These are phyloP conservation scores for Clepsis dumicolana DNA, from an alignment of 2,888 invertebrate species.

Conservation along the genomic window DNA sequence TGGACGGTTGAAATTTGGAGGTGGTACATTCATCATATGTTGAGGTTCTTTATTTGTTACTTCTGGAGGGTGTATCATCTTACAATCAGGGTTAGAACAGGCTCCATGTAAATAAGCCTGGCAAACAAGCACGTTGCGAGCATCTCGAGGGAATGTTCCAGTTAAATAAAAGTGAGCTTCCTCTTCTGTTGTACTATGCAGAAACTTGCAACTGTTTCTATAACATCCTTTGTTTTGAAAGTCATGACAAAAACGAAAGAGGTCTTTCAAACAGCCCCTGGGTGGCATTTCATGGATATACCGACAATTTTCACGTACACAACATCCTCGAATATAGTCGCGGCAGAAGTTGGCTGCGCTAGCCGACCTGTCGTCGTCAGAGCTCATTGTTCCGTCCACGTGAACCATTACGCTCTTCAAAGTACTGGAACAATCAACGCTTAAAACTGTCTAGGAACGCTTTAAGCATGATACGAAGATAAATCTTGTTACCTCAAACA, in stretches of 20 bases:
- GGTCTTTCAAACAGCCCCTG: constrained; percentile 67
- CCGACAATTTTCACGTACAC: constrained; percentile 84
- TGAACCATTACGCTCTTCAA: constrained; percentile 45
- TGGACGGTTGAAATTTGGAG: constrained; percentile 61
- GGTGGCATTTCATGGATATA: constrained; percentile 77
- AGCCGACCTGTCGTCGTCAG: constrained; percentile 63
- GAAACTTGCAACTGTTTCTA: constrained; percentile 88
- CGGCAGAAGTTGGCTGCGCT: constrained; percentile 70
- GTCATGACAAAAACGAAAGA: constrained; percentile 86
- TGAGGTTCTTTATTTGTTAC: constrained; percentile 58
- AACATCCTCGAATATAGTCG: constrained; percentile 82
- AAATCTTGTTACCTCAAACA: too few relatives aligned
- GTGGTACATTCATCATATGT: constrained; percentile 55
- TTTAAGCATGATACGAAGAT: background rate
- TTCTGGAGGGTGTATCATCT: constrained; percentile 68
- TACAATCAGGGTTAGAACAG: constrained; percentile 82
- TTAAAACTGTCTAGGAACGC: background rate
- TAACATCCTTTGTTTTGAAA: constrained; percentile 90
- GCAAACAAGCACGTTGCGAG: constrained; percentile 81
- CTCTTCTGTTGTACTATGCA: constrained; percentile 89
- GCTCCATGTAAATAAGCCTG: constrained; percentile 87
- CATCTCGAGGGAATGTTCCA: constrained; percentile 86
- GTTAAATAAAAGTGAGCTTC: constrained; percentile 89
- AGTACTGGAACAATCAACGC: background rate
- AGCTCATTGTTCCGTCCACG: constrained; percentile 58